Base-by-base conservation (phyloP, 2,797 vertebrate genomes). In the Myotis planiceps region DNA sequence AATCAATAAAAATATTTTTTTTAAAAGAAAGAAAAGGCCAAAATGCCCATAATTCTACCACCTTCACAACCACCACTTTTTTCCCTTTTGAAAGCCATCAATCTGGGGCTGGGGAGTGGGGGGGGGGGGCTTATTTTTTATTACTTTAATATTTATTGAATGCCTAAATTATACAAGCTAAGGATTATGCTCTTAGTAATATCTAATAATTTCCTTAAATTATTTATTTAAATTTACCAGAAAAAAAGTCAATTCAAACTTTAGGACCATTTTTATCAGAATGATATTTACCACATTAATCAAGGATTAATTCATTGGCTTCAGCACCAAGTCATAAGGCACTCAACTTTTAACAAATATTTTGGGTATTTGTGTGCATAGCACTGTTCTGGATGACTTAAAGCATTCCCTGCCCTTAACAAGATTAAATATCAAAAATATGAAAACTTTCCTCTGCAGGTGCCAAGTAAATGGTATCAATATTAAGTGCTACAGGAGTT, bases 201-300 rank as follows among this genome's bases (percentile, higher is more conserved):
- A 3, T 69, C 23, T 79, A 39, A 63, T 71, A 66, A 90, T 90
- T 88, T 81, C 23, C 71, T 58, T 60, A 75, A 83, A 68, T 58
- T 81, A 88, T 74, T 86, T 92, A n/a, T 90, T 92, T 69, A 95
- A 95, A 88, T 79, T 45, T 88, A 74, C 25, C 25, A 68, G 78
- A 58, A 90, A 90, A 93, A 86, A 85, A 19, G 29, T 87, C 79
- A 84, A 8, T 74, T 92, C 39, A 65, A 80, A 81, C 23, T 55
- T 95, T 74, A 37, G 16, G 58, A 80, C 19, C 34, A 51, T 95
- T 95, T 93, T 91, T 87, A n/a, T 74, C 72, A 93, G 90, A 84
- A 42, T 96, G 23, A 7, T 75, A 92, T 25, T 90, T 49, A 71
- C 10, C 69, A 90, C n/a, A 47, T 23, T 92, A 84, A 49, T 92